phyloP scores from a whole-genome alignment of 1,140 invertebrate genomes.

The Procambarus virginalis region DNA sequence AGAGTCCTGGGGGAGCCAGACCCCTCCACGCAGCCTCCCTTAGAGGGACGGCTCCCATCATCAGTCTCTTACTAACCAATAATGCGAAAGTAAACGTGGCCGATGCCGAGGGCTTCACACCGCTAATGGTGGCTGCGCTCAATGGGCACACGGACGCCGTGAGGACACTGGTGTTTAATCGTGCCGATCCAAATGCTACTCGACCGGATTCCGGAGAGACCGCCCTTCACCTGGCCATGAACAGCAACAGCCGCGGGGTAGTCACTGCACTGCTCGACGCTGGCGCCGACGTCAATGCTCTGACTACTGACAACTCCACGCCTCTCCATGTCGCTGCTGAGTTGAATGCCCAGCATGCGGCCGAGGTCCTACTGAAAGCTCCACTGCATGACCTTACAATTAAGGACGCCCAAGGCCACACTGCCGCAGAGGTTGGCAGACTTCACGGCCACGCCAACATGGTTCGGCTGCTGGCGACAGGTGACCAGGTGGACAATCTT shows the following conservation, averaged over 20 bases:
- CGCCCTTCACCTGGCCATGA: constrained; percentile 31
- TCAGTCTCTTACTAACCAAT: background rate
- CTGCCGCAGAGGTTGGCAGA: background rate
- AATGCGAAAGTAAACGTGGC: background rate
- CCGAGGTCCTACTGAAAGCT: background rate
- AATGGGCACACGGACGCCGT: constrained; percentile 1
- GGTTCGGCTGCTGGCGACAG: too few species aligned
- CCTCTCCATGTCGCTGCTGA: background rate
- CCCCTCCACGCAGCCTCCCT: constrained; percentile 8
- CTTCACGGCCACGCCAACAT: background rate
- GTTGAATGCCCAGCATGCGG: background rate
- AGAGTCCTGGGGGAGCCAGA: too few species aligned
- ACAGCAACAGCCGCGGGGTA: background rate
- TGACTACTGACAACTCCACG: background rate
- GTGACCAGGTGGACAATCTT: too few species aligned
- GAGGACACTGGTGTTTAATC: background rate
- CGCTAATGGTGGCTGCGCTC: constrained; percentile 20
- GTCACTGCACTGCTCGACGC: constrained; percentile 25
- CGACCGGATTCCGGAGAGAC: background rate
- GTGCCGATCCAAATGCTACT: background rate
- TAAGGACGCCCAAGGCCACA: background rate
- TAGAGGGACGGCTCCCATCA: background rate
- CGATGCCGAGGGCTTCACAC: background rate
- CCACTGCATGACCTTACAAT: background rate
- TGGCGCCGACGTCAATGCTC: constrained; percentile 31